Conservation (phyloP, 92 coral and sea anemone species). For the Scolanthus callimorphus region DNA sequence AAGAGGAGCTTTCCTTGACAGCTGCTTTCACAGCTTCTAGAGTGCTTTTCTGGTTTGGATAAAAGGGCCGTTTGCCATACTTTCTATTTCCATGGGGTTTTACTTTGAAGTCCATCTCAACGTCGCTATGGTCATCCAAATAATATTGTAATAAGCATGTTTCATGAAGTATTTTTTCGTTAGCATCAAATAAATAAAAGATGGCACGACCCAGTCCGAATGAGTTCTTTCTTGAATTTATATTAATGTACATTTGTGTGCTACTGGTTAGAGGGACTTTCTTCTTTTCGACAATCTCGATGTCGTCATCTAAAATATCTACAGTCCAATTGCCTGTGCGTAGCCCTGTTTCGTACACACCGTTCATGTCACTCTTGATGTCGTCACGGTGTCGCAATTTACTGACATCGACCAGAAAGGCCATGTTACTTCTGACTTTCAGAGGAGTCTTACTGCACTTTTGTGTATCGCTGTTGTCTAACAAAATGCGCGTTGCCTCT, state of each 20-base stretch:
- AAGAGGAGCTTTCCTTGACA: constrained; percentile 19
- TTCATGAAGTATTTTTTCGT: background rate
- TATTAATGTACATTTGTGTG: constrained; percentile 19
- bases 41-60: constrained; percentile 47
- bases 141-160: constrained; percentile 23
- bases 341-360: constrained; percentile 16
- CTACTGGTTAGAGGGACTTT: constrained; percentile 11
- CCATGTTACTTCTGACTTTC: constrained; percentile 25
- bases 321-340: constrained; percentile 50
- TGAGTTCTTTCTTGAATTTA: constrained; percentile 23
- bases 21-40: constrained; percentile 24
- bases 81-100: constrained; percentile 45
- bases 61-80: constrained; percentile 29
- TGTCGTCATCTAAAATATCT: constrained; percentile 11
- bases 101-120: constrained; percentile 25
- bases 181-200: constrained; percentile 4
- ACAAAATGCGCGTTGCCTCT: constrained; percentile 23
- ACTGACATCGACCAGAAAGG: constrained; percentile 35
- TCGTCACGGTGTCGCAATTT: constrained; percentile 30
- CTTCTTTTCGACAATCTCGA: constrained; percentile 16
- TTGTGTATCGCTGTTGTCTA: background rate
- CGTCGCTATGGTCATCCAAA: constrained; percentile 10
- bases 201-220: constrained; percentile 27
- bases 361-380: constrained; percentile 54
- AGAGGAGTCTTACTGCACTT: constrained; percentile 45